Percentiles rank a stretch among this genome's conserved stretches.
These are phyloP conservation scores for Peucedramus taeniatus DNA, from an alignment of 2,113 vertebrate genomes.

Conservation along the genomic window DNA sequence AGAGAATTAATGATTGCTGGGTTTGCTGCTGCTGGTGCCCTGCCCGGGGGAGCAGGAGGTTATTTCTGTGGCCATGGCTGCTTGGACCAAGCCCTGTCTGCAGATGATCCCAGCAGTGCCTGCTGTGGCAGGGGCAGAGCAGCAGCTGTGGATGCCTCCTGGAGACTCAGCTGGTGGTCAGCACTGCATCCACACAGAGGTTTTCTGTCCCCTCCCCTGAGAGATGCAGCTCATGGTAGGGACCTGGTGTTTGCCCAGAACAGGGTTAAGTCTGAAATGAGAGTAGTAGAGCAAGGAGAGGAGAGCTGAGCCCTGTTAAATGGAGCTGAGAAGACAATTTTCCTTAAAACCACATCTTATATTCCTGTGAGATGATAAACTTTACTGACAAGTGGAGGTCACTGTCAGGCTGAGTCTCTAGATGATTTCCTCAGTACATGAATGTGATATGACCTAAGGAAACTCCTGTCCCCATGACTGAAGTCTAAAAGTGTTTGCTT, in stretches of 20 bases:
- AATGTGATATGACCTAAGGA: background rate
- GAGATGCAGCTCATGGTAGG: background rate
- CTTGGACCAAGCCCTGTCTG: background rate
- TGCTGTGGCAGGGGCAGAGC: background rate
- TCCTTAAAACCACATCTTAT: background rate
- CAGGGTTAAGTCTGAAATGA: background rate
- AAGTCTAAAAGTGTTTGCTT: background rate
- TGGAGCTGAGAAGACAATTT: constrained; percentile 4
- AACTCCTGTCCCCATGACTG: background rate
- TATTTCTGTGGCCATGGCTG: background rate
- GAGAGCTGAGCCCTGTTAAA: background rate
- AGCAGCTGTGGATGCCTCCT: background rate
- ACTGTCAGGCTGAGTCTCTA: constrained; percentile 5
- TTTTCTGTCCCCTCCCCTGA: background rate
- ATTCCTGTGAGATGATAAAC: constrained; percentile 25
- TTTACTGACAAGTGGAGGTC: constrained; percentile 45
- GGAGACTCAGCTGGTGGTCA: background rate
- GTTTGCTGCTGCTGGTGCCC: background rate
- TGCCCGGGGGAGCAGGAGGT: background rate
- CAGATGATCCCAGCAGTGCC: background rate
- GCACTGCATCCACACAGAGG: background rate
- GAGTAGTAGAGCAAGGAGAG: background rate
- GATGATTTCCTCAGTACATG: background rate
- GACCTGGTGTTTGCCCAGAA: background rate
- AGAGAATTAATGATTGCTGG: background rate